Evolutionary conservation across 2,113 vertebrate genomes (phyloP).

Genomic region (Syrrhaptes paradoxus): DNA sequence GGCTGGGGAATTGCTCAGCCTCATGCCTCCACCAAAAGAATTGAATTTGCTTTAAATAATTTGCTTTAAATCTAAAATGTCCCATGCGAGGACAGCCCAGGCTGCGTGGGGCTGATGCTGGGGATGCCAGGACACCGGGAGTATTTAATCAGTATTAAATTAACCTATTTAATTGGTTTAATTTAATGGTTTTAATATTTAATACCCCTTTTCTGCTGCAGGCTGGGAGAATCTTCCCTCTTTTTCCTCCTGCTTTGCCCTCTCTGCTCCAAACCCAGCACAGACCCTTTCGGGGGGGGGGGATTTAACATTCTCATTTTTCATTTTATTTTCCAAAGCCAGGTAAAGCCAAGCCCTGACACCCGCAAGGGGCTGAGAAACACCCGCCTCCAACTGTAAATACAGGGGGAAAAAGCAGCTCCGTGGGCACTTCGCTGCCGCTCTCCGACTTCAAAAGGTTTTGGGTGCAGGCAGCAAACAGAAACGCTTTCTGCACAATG

Average conservation of each 20-base stretch:
- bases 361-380: neutral
- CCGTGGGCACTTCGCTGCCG: neutral
- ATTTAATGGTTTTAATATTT: neutral
- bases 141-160: neutral
- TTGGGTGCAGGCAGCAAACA: neutral
- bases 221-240: neutral
- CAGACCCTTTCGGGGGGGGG: neutral
- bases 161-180: neutral
- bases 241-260: neutral
- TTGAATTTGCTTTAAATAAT: neutral
- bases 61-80: neutral
- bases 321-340: neutral
- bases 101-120: neutral
- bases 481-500: neutral
- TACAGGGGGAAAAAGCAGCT: neutral
- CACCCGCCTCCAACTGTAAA: neutral
- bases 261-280: neutral
- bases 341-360: neutral
- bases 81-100: rapidly evolving
- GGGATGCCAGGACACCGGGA: neutral
- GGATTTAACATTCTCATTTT: rapidly evolving
- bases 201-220: rapidly evolving
- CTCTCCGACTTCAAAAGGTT: conserved; percentile 1
- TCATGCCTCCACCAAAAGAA: rapidly evolving
- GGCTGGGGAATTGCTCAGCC: neutral